These are phyloP conservation scores for Nasonia vitripennis DNA, from an alignment of 1,140 invertebrate genomes.

Conservation along the genomic window DNA sequence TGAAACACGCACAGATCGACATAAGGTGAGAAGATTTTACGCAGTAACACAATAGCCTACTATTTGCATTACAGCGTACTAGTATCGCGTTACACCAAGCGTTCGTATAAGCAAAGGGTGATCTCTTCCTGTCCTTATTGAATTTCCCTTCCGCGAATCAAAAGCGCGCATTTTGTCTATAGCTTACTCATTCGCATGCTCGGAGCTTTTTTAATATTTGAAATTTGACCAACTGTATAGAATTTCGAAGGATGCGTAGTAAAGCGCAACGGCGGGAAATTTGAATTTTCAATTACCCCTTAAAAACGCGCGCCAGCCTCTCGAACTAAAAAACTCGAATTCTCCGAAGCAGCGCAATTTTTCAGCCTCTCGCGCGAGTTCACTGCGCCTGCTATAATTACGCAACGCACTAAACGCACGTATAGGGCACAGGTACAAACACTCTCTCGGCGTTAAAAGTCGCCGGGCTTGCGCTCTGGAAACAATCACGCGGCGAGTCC, in stretches of 20 bases:
- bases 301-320: no score
- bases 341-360: background rate
- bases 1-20: background rate
- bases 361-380: no score
- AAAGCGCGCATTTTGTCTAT: constrained; percentile 1
- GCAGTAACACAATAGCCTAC: constrained; percentile 6
- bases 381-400: constrained; percentile 8
- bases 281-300: no score
- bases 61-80: background rate
- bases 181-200: constrained; percentile 1
- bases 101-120: background rate
- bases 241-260: no score
- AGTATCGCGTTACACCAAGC: constrained; percentile 13
- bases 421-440: background rate
- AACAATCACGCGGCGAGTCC: constrained; percentile 60
- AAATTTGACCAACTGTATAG: no score
- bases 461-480: constrained; percentile 44
- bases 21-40: constrained; percentile 1
- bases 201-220: no score
- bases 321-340: no score
- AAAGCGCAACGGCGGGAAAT: background rate
- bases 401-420: constrained; percentile 16
- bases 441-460: constrained; percentile 11
- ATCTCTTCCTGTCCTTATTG: constrained; percentile 31
- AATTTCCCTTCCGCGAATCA: constrained; percentile 10